Base-by-base conservation (phyloP, 2,888 invertebrate species). In the Drepanosiphum platanoidis region DNA sequence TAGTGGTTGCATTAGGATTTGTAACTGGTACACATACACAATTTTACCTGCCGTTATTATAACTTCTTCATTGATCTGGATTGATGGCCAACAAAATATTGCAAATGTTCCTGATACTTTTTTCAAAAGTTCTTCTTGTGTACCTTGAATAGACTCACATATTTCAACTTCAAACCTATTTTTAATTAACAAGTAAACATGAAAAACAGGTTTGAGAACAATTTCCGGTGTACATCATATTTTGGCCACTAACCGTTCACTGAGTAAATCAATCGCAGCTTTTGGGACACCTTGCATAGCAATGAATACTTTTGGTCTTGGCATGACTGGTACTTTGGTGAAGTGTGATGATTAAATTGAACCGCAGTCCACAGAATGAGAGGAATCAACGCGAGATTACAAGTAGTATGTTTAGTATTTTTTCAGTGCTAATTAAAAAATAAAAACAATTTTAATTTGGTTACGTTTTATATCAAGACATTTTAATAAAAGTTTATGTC, bases 21-120 rank as follows among this genome's bases (percentile, higher is more conserved):
- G 8, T 15, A 27, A 18, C 42, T n/a, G 30, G 30, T 52, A 79
- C 39, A n/a, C n/a, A n/a, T n/a, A 74, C 11, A 3, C 27, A 27
- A 13, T 13, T 13, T 64, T 27, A 87, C 87, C 86, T 61, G 87
- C 87, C 77, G 72, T 66, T 71, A 86, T 68, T 1, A 87, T 32
- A 74, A 86, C 71, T 71, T 86, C 81, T 58, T 86, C 34, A 78
- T 87, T 84, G 58, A 87, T 42, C 64, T 42, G 34, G 7, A 84
- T 27, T 5, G 74, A 74, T 15, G 80, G 30, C 34, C 68, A 80
- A 68, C 86, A 86, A 34, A 84, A 71, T 11, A 86, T 64, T 18
- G 39, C 87, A 81, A 80, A 78, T n/a, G 58, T 61, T 46, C 84
- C 84, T 66, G 75, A 52, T 30, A 87, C 68, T 18, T 84, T 83